Evolutionary conservation across 2,113 vertebrate species (phyloP).

Genomic region (Euleptes europaea): DNA sequence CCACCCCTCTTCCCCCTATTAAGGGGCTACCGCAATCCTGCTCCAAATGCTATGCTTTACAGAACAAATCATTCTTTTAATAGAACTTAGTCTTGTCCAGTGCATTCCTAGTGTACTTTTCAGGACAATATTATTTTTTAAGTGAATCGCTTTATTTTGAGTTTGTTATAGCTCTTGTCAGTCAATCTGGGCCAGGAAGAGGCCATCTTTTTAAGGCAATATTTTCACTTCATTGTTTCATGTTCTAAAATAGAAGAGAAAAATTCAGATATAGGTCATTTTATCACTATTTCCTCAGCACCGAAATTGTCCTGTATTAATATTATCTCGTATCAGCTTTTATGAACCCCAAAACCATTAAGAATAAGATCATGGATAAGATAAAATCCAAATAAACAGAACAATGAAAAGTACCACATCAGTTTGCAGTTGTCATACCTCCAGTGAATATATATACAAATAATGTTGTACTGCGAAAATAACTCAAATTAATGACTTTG

Average conservation of each 20-base stretch:
- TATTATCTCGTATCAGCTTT: background rate
- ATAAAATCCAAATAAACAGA: background rate
- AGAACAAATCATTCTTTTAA: constrained; percentile 71
- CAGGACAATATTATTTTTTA: constrained; percentile 26
- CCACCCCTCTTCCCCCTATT: constrained; percentile 47
- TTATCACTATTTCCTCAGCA: constrained; percentile 17
- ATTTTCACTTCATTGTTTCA: constrained; percentile 59
- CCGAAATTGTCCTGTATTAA: constrained; percentile 2
- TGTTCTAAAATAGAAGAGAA: background rate
- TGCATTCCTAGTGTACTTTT: constrained; percentile 19
- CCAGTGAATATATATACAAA: background rate
- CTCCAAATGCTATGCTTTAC: constrained; percentile 75
- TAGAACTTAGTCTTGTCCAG: constrained; percentile 31
- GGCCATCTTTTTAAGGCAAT: constrained; percentile 47
- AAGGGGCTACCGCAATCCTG: constrained; percentile 58
- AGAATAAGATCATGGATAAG: too few relatives aligned
- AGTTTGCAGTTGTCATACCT: background rate
- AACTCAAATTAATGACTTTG: background rate
- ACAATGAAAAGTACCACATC: background rate
- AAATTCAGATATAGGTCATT: background rate
- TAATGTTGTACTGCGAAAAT: background rate
- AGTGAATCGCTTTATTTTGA: constrained; percentile 15
- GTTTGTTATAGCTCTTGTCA: constrained; percentile 27
- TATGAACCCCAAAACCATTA: background rate
- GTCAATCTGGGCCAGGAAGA: constrained; percentile 64